Conservation (phyloP, 2,888 invertebrate genomes). For the Nephrotoma flavescens region DNA sequence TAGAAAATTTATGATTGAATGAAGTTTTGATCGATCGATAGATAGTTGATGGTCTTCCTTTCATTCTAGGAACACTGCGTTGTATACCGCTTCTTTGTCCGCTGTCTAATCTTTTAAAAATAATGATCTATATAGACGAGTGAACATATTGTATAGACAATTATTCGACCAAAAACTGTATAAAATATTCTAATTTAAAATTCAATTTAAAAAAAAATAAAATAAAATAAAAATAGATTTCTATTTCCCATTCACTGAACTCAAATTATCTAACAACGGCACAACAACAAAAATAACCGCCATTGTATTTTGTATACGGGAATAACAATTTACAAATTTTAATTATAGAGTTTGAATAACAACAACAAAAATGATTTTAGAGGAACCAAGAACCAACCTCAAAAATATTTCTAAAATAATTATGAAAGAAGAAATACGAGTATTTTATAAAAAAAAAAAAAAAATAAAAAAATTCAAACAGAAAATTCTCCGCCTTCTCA, state of each 20-base stretch:
- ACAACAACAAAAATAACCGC: background rate
- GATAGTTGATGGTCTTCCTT: background rate
- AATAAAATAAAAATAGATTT: background rate
- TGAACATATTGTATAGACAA: background rate
- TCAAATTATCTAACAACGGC: background rate
- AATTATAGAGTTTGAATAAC: conserved; percentile 1
- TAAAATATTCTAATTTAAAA: background rate
- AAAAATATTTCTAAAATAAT: conserved; percentile 1
- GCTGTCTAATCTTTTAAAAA: background rate
- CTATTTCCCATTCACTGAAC: background rate
- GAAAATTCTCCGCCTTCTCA: conserved; percentile 1
- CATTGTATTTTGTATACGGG: background rate
- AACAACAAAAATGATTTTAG: background rate
- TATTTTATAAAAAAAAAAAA: background rate
- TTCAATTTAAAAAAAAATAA: background rate
- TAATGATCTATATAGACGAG: background rate
- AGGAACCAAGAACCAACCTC: background rate
- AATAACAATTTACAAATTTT: background rate
- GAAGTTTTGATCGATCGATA: background rate
- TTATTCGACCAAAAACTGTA: background rate
- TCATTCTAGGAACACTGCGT: background rate
- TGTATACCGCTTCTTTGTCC: background rate
- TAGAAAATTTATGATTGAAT: background rate
- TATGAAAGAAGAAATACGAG: background rate
- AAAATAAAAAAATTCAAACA: background rate